A percentile compares a stretch with the other conserved stretches of the same genome.
Evolutionary conservation across 2,113 vertebrate genomes (phyloP).

Genomic region (Esox niger): DNA sequence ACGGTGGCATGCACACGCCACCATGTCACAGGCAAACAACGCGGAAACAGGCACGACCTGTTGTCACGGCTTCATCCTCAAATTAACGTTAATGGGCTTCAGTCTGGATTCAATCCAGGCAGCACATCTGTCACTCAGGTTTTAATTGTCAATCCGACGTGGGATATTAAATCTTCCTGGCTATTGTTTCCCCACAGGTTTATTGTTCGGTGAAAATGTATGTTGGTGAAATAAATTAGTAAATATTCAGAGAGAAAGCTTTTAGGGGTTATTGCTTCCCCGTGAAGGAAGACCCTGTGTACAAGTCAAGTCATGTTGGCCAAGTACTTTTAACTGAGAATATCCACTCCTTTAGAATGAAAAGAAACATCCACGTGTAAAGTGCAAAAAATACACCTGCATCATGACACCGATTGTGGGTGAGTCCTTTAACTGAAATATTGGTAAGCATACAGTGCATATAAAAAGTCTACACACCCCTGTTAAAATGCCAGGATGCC

Average conservation of each 20-base stretch:
- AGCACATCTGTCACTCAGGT: background rate
- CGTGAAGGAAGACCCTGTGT: background rate
- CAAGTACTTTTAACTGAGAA: too few relatives aligned
- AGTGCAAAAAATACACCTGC: background rate
- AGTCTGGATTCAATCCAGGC: background rate
- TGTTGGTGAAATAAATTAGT: too few relatives aligned
- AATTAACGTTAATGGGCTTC: background rate
- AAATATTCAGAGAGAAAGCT: background rate
- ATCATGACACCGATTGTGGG: too few relatives aligned
- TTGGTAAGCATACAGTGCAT: too few relatives aligned
- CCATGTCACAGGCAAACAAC: background rate
- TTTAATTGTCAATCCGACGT: background rate
- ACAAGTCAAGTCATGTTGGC: background rate
- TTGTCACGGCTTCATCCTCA: background rate
- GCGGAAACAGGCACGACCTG: background rate
- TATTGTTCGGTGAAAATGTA: too few relatives aligned
- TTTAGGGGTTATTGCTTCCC: too few relatives aligned
- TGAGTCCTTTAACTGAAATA: too few relatives aligned
- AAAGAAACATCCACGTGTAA: too few relatives aligned
- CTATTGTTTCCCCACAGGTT: background rate
- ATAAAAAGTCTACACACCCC: too few relatives aligned
- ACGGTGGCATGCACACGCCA: background rate
- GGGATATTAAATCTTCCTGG: background rate
- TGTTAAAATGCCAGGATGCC: too few relatives aligned
- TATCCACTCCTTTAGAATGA: too few relatives aligned